Evolutionary conservation across 2,888 invertebrate genomes (phyloP), one percentile per base, ranked within the genome.

Genomic region (Xanthia icteritia): DNA sequence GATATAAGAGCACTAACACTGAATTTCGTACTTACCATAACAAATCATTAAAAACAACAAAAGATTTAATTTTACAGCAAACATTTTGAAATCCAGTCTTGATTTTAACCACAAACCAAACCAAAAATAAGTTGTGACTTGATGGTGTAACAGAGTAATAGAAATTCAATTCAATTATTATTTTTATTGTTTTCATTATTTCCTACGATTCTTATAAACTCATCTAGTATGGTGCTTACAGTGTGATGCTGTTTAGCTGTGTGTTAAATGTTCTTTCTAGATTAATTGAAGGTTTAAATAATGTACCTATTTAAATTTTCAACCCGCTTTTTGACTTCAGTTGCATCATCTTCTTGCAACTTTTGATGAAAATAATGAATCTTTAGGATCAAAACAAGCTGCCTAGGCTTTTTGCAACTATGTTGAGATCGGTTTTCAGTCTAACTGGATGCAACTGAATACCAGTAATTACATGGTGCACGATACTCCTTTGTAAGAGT

Each of bases 161-260:
- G 17, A 51, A 76, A 58, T 81, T 31, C 5, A 71, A 36, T 42
- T 81, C 36, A 17, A 67, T 51, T 27, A 27, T 27, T 36, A n/a
- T 70, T 70, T 70, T 67, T 65, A 76, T 63, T 42, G 48, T 58
- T 81, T 79, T 67, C 42, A 76, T 81, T 70, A 79, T 36, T 58
- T 71, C 36, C 51, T 65, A 48, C 27, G 17, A 23, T 64, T 51
- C 76, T 31, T 15, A n/a, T 45, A 54, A 23, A 31, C 66, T 8
- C 48, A 23, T 8, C 8, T 48, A 23, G 66, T 48, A 31, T 5
- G 48, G 15, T 31, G 13, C 4, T 1, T 48, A 5, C 23, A 8
- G 27, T 66, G 5, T 48, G 8, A 23, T 31, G 23, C 20, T 20
- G 27, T 66, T 66, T 6, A 66, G 45, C 2, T 31, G 4, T 23